phyloP scores from a whole-genome alignment of 2,113 vertebrate genomes.

The Cephalopholis sonnerati region DNA sequence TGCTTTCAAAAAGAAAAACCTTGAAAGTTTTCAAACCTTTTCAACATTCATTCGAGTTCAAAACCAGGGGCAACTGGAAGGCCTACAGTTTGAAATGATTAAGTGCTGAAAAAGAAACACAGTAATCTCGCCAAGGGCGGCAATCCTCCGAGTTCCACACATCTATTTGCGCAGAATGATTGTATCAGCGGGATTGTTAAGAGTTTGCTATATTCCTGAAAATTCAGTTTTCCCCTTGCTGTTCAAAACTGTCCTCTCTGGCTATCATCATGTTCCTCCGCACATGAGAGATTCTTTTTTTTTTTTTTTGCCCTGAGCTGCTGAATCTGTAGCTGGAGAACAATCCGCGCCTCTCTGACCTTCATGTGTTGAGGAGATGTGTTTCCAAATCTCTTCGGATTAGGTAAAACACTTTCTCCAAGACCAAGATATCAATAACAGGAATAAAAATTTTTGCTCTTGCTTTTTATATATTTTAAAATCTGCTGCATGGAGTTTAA shows the following conservation, averaged over 20 bases:
- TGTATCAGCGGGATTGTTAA: slow-evolving; percentile 4
- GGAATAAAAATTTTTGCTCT: slow-evolving; percentile 12
- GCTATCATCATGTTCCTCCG: not conserved
- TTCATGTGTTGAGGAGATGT: slow-evolving; percentile 33
- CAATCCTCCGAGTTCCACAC: not conserved
- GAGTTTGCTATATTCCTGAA: not conserved
- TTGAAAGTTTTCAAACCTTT: not conserved
- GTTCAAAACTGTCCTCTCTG: slow-evolving; percentile 6
- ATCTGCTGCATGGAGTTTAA: slow-evolving; percentile 17
- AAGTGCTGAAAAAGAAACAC: not conserved
- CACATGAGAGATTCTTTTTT: not conserved
- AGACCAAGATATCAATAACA: slow-evolving; percentile 39
- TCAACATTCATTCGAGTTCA: not conserved
- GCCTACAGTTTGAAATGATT: slow-evolving; percentile 2
- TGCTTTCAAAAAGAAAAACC: not conserved
- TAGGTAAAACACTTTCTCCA: slow-evolving; percentile 19
- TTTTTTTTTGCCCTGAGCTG: not conserved
- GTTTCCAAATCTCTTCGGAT: slow-evolving; percentile 49
- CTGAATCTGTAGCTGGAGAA: not conserved
- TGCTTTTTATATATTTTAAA: not conserved
- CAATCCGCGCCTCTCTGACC: slow-evolving; percentile 48
- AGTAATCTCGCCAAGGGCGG: slow-evolving; percentile 1
- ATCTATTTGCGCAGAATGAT: not conserved
- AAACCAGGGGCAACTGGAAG: not conserved
- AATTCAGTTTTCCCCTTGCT: not conserved